Evolutionary conservation across 2,888 invertebrate species (phyloP).

Genomic region (Sphaeridia pumilis): DNA sequence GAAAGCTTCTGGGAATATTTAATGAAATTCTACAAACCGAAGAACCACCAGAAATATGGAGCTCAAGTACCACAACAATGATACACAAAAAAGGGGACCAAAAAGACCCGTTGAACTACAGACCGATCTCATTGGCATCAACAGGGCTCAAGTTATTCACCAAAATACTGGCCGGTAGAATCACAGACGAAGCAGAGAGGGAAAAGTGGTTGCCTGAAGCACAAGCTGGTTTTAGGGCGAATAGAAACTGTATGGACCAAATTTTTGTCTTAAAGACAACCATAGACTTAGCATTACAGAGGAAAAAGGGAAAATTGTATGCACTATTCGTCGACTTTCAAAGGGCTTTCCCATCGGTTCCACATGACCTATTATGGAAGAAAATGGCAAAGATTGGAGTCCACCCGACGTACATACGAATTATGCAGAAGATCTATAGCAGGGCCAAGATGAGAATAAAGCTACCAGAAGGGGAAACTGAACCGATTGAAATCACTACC

Average conservation of each 20-base stretch:
- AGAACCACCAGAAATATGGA: neutral
- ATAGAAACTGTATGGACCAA: neutral
- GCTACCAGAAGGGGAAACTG: neutral
- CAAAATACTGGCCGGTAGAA: neutral
- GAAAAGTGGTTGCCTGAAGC: neutral
- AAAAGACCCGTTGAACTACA: neutral
- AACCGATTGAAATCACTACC: slow-evolving; percentile 11
- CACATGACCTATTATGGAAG: slow-evolving; percentile 13
- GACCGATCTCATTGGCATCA: neutral
- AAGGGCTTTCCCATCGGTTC: slow-evolving; percentile 17
- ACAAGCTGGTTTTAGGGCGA: neutral
- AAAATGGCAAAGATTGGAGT: slow-evolving; percentile 17
- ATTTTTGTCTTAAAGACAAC: neutral
- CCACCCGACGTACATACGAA: slow-evolving; percentile 12
- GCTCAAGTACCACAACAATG: neutral
- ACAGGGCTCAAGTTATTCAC: neutral
- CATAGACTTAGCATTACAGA: neutral
- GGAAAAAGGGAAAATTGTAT: slow-evolving; percentile 12
- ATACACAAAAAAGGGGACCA: slow-evolving; percentile 3
- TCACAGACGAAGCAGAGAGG: neutral
- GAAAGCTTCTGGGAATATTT: neutral
- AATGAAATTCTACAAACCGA: neutral
- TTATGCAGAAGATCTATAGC: slow-evolving; percentile 12
- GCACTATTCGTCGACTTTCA: slow-evolving; percentile 20
- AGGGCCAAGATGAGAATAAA: slow-evolving; percentile 4